phyloP scores from a whole-genome alignment of 2,888 invertebrate species.

The Sthenelais limicola region DNA sequence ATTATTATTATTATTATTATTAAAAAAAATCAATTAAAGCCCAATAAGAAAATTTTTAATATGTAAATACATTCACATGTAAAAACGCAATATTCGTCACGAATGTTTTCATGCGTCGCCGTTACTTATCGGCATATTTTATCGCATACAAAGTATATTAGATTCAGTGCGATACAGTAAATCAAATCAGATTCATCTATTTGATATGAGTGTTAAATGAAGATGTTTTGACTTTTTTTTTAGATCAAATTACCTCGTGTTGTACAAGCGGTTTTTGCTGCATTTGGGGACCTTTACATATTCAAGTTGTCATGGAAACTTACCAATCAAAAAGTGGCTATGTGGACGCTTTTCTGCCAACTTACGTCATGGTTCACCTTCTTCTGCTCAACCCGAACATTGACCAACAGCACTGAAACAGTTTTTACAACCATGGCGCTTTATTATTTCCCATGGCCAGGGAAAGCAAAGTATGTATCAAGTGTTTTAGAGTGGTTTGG shows the following conservation, averaged over 20 bases:
- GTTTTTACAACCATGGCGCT: slow-evolving; percentile 86
- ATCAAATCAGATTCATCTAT: no score
- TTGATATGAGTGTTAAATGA: background rate
- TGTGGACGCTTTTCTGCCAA: slow-evolving; percentile 84
- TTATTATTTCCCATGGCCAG: slow-evolving; percentile 76
- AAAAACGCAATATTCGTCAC: no score
- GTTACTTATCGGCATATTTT: no score
- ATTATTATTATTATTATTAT: no score
- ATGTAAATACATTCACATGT: no score
- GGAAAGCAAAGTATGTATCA: slow-evolving; percentile 50
- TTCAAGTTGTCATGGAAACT: slow-evolving; percentile 74
- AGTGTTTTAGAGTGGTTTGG: background rate
- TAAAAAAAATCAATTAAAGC: no score
- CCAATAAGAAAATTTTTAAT: no score
- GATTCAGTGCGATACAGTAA: slow-evolving; percentile 7
- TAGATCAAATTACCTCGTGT: slow-evolving; percentile 84
- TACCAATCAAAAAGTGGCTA: slow-evolving; percentile 66
- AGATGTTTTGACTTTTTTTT: slow-evolving; percentile 58
- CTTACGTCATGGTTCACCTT: slow-evolving; percentile 92
- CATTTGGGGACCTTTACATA: slow-evolving; percentile 84
- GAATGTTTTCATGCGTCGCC: no score
- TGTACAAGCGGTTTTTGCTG: slow-evolving; percentile 84
- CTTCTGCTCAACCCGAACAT: slow-evolving; percentile 89
- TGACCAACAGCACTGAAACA: slow-evolving; percentile 90
- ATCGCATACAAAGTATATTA: background rate